phyloP scores from a whole-genome alignment of 2,888 invertebrate species.

The Xiphydria camelus region DNA sequence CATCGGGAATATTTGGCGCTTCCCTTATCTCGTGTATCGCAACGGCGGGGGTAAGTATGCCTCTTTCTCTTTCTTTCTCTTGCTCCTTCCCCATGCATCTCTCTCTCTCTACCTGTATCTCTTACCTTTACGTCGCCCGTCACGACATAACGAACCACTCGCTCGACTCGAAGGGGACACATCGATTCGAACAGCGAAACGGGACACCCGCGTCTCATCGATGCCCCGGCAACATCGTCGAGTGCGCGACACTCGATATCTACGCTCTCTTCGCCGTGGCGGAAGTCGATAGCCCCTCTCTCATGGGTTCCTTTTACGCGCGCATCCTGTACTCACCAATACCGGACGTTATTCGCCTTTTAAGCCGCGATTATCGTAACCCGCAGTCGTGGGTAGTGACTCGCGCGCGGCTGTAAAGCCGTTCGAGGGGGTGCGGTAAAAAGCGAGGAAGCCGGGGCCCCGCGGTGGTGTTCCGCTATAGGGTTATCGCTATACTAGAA shows the following conservation, averaged over 20 bases:
- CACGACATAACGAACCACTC: conserved; percentile 1
- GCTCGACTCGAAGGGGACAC: neutral
- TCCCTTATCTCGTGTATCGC: conserved; percentile 77
- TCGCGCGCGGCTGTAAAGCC: neutral
- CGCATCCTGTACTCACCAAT: neutral
- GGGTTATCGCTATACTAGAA: too few relatives aligned
- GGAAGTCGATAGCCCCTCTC: neutral
- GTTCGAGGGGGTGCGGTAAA: neutral
- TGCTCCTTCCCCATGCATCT: conserved; percentile 7
- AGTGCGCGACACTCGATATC: neutral
- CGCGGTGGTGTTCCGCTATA: too few relatives aligned
- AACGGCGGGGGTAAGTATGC: conserved; percentile 75
- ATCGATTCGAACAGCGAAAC: neutral
- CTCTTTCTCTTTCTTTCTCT: conserved; percentile 6
- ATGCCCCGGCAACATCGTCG: too few relatives aligned
- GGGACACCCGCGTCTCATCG: neutral
- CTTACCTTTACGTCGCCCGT: conserved; percentile 1
- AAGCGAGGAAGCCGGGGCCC: too few relatives aligned
- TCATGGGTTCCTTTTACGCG: neutral
- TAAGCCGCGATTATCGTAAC: neutral
- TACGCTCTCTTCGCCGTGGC: neutral
- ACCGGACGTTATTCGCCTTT: neutral
- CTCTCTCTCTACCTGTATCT: conserved; percentile 10
- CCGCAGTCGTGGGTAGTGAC: neutral
- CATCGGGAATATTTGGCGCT: conserved; percentile 79